Base-by-base conservation (phyloP, 2,113 vertebrate genomes). In the Notarius quadriscutis region DNA sequence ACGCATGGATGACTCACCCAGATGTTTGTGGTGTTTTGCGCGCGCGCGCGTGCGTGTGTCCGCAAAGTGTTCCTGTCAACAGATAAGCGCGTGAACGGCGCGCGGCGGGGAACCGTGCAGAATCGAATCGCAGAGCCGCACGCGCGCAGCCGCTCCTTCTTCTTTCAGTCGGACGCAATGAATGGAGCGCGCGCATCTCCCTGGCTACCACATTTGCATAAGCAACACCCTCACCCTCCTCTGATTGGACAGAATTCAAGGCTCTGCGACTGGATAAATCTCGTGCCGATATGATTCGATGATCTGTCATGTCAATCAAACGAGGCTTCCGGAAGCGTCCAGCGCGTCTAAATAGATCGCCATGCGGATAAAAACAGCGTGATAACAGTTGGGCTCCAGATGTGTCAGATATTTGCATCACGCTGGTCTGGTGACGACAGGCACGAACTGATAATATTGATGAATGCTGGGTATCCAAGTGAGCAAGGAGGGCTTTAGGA, bases 121-220 rank as follows among this genome's bases (percentile, higher is more conserved):
- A 41, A 41, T 41, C 41, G 67, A 34, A 78, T 67, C 60, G 27
- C 12, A 27, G 75, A 88, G 78, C 74, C 82, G 78, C 81, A 51
- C 60, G 62, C 81, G 34, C 81, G 81, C 34, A 83, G 15, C 62
- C 83, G 80, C 65, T 80, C 62, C 87, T 91, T 92, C 92, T 88
- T n/a, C 71, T 62, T 90, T 86, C 90, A 84, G 81, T 60, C 87
- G 11, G 89, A 88, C 91, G 91, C 90, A 92, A 94, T 94, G 94
- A 95, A 95, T 94, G 94, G 93, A 94, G 93, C 92, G 91, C 92
- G 72, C 92, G 90, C 90, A 92, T 94, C 92, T 94, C 93, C 91
- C 92, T 89, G 93, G 93, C 94, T 94, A 95, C 95, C 89, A 92
- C 88, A 93, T 94, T 93, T 88, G 91, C 94, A 92, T 94, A 90